Evolutionary conservation across 2,888 invertebrate species (phyloP).

Genomic region (Sturmia bella): DNA sequence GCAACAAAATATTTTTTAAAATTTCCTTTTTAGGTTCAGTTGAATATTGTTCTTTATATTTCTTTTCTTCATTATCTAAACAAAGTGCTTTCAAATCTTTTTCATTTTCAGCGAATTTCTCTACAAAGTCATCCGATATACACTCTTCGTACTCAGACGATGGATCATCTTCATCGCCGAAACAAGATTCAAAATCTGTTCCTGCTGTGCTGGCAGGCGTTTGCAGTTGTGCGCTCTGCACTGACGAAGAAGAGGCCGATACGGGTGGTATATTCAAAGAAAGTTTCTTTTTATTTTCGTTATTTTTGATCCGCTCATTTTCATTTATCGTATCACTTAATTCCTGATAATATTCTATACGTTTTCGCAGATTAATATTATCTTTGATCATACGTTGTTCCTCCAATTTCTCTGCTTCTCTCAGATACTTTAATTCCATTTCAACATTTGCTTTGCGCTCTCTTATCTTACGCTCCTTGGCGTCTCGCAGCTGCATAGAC

Average conservation of each 20-base stretch:
- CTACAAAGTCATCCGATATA: conserved; percentile 72
- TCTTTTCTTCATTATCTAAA: conserved; percentile 2
- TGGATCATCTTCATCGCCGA: conserved; percentile 72
- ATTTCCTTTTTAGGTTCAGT: conserved; percentile 15
- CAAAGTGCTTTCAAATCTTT: conserved; percentile 69
- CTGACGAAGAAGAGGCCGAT: neutral
- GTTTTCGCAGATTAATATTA: conserved; percentile 76
- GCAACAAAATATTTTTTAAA: neutral
- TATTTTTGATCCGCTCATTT: conserved; percentile 43
- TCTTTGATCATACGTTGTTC: conserved; percentile 74
- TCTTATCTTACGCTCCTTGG: conserved; percentile 76
- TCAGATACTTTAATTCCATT: conserved; percentile 74
- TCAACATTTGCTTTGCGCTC: conserved; percentile 76
- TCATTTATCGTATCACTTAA: conserved; percentile 73
- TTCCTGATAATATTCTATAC: conserved; percentile 77
- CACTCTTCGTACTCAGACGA: conserved; percentile 74
- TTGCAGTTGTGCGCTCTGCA: conserved; percentile 28
- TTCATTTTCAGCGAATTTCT: conserved; percentile 72
- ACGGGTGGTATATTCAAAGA: conserved; percentile 41
- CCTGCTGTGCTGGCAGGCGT: conserved; percentile 71
- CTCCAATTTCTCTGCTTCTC: conserved; percentile 75
- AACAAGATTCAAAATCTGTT: conserved; percentile 76
- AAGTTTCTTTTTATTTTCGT: conserved; percentile 46
- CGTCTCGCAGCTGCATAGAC: conserved; percentile 74
- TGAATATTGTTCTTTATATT: neutral